phyloP scores from a whole-genome alignment of 1,140 invertebrate genomes.

The Eriocheir sinensis region DNA sequence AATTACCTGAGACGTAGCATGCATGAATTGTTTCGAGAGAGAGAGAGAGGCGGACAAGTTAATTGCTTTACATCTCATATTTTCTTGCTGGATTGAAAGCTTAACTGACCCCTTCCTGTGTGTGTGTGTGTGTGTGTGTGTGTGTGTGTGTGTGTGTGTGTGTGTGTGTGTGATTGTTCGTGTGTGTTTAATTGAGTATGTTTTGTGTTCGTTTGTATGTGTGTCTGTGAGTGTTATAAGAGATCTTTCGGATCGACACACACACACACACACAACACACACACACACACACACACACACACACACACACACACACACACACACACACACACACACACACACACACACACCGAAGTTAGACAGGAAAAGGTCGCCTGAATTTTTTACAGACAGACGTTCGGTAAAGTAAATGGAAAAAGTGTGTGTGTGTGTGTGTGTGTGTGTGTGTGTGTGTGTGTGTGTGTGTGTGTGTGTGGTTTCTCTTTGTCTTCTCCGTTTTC shows the following conservation, averaged over 20 bases:
- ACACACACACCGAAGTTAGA: too few relatives aligned
- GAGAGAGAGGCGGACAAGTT: too few relatives aligned
- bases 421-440: constrained; percentile 41
- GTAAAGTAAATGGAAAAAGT: too few relatives aligned
- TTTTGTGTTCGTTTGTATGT: neutral
- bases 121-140: constrained; percentile 6
- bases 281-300: too few relatives aligned
- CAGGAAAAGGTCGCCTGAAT: too few relatives aligned
- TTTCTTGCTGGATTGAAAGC: neutral
- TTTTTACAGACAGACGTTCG: too few relatives aligned
- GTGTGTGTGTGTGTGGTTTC: constrained; percentile 31
- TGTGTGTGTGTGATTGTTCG: constrained; percentile 34
- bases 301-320: too few relatives aligned
- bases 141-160: constrained; percentile 33
- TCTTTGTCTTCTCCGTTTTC: neutral
- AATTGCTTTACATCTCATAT: too few relatives aligned
- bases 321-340: too few relatives aligned
- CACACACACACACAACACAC: too few relatives aligned
- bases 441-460: constrained; percentile 55
- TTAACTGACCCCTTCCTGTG: neutral
- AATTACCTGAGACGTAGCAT: neutral
- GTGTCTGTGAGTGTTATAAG: constrained; percentile 58
- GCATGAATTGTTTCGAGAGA: too few relatives aligned
- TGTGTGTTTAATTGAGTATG: constrained; percentile 39
- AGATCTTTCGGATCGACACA: too few relatives aligned